Evolutionary conservation across 64 coral and sea anemone species (phyloP).

Genomic region (Dendrophyllia cribrosa): DNA sequence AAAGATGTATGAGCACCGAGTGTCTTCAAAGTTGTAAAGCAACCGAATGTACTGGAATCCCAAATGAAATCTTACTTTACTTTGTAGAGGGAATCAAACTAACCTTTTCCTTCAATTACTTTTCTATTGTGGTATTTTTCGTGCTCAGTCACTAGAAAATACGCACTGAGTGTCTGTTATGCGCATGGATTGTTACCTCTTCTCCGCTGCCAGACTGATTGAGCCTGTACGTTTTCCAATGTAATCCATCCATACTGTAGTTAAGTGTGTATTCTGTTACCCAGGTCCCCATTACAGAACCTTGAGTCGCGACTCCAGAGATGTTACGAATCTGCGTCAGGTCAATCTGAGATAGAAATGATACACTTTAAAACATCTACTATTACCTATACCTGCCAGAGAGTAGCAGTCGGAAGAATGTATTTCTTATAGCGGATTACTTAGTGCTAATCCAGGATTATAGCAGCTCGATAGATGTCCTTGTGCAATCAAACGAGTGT

Average conservation of each 20-base stretch:
- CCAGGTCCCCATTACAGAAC: conserved; percentile 47
- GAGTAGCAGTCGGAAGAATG: not conserved
- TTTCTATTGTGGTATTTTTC: not conserved
- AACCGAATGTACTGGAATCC: too few species aligned
- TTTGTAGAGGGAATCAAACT: too few species aligned
- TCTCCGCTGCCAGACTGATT: not conserved
- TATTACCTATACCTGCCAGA: not conserved
- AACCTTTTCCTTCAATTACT: too few species aligned
- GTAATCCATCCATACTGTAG: conserved; percentile 49
- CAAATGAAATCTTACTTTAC: too few species aligned
- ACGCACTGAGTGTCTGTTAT: not conserved
- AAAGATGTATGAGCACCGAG: too few species aligned
- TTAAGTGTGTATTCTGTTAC: conserved; percentile 57
- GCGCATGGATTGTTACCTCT: not conserved
- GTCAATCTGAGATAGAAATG: conserved; percentile 36
- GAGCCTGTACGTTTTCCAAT: conserved; percentile 47
- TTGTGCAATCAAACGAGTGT: too few species aligned
- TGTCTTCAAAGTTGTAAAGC: too few species aligned
- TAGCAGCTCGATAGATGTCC: too few species aligned
- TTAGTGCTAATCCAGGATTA: too few species aligned
- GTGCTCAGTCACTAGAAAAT: not conserved
- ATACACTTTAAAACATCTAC: not conserved
- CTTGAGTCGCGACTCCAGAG: conserved; percentile 68
- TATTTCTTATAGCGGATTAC: not conserved
- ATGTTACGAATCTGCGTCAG: conserved; percentile 8